Base-by-base conservation (phyloP, 2,888 invertebrate species). In the Drosophila paracracens region DNA sequence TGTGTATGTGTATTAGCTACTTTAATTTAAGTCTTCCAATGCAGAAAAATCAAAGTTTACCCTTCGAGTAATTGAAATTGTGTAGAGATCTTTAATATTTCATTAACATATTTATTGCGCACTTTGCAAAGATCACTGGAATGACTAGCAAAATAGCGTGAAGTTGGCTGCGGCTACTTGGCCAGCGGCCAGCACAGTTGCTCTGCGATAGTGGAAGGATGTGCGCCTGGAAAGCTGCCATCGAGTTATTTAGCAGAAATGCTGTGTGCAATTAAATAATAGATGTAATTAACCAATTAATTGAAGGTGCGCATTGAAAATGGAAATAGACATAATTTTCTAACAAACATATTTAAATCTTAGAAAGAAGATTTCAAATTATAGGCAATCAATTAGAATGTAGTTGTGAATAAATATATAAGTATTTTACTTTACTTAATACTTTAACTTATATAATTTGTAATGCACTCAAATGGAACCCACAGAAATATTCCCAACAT, bases 181-280 rank as follows among this genome's bases (percentile, higher is more conserved):
- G 51, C 11, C 2, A 25, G 29, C 62, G 6, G 58, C 11, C 16
- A n/a, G 29, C 62, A 58, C 46, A 18, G 46, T 58, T 58, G 58
- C 13, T 2, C 10, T 46, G n/a, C 46, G 25, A 18, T 33, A 35
- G 21, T 46, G 46, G 46, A 58, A 58, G 27, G 27, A 33, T 6
- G 6, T 27, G 25, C 33, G 25, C 33, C n/a, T 31, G 51, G 31
- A 31, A 31, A 51, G 33, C 46, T 21, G 21, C 16, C 25, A 46
- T 57, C 57, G 57, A 57, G 21, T 21, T 35, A 11, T 6, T 10
- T 16, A n/a, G 51, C 31, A 7, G 4, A 4, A 58, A 35, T 35
- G 13, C 4, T 35, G 25, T 25, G n/a, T 35, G 46, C 25, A 31
- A 33, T 18, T 16, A 2, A 6, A 35, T 48, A 33, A 11, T 16